Base-by-base conservation (phyloP, 2,797 vertebrate species). In the Valencia hispanica region DNA sequence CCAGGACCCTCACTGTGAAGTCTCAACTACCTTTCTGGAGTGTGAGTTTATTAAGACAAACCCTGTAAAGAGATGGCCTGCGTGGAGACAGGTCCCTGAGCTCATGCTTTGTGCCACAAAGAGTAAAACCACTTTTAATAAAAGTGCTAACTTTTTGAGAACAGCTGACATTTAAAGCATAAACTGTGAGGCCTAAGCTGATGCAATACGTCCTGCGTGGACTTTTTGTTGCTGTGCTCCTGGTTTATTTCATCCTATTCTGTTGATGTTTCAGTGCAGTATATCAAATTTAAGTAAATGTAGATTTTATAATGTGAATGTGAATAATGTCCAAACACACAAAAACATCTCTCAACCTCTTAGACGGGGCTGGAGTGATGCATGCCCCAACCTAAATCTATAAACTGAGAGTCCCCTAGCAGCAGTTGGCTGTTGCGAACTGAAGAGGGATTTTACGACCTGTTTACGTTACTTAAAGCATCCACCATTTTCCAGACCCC, bases 371-470 rank as follows among this genome's bases (percentile, higher is more conserved):
- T 78, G 53, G 83, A 81, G 70, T 34, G 61, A 83, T 51, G 73
- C 43, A 32, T 57, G 70, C 68, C 84, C 43, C 47, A 48, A 80
- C 66, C 59, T 51, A 75, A 73, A 84, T 79, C 87, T 78, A 79
- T 87, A 83, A 91, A 85, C 77, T 74, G 27, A 11, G n/a, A 79
- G 61, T 63, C 74, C 59, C n/a, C 27, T 65, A 78, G 78, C 79
- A 84, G 22, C 68, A 74, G 83, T 90, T 70, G 5, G 79, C 85
- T 91, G 86, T 82, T 84, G 84, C 85, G 0, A 43, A 79, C 79
- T 83, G 88, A 93, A 90, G 87, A 87, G 86, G 70, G 77, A 82
- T 92, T 92, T 94, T 91, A 94, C 78, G 83, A 92, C 87, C 84
- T 93, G 91, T 92, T 94, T 93, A 93, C 74, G 74, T 89, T 88